These are phyloP conservation scores for Tyto alba DNA, from an alignment of 2,113 vertebrate genomes.

Conservation along the genomic window DNA sequence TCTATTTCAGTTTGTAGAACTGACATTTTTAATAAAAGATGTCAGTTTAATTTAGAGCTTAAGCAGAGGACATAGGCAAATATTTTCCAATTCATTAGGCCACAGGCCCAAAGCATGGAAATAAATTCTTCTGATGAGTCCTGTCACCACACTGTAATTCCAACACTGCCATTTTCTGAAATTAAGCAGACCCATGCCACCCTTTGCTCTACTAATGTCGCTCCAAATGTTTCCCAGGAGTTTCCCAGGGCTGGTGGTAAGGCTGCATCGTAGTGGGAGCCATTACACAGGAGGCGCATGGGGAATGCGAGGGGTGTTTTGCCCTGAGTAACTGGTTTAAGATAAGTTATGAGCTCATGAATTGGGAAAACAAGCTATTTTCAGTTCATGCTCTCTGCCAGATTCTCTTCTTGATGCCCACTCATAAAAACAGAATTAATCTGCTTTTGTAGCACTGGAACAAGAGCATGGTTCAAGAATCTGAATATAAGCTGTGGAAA, in stretches of 20 bases:
- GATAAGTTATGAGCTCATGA: slow-evolving; percentile 53
- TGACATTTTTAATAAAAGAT: slow-evolving; percentile 67
- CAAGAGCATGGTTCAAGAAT: not conserved
- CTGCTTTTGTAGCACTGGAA: not conserved
- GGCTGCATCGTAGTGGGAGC: slow-evolving; percentile 18
- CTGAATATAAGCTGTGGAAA: not conserved
- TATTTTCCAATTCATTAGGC: slow-evolving; percentile 77
- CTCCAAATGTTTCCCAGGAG: slow-evolving; percentile 44
- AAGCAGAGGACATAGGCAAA: slow-evolving; percentile 66
- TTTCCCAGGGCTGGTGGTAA: slow-evolving; percentile 34
- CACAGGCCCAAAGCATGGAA: slow-evolving; percentile 57
- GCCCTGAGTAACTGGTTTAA: slow-evolving; percentile 5
- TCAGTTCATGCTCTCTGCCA: not conserved
- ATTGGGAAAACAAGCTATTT: slow-evolving; percentile 53
- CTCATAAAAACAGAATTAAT: not conserved
- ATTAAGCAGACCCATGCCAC: slow-evolving; percentile 69
- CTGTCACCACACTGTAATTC: slow-evolving; percentile 74
- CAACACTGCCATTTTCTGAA: slow-evolving; percentile 69
- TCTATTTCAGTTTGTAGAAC: slow-evolving; percentile 61
- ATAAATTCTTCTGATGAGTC: slow-evolving; percentile 77
- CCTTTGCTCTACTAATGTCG: slow-evolving; percentile 36
- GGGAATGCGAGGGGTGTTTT: slow-evolving; percentile 21
- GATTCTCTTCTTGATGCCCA: not conserved
- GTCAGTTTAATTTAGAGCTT: slow-evolving; percentile 71
- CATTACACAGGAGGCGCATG: not conserved